Evolutionary conservation across 1,140 invertebrate species (phyloP).

Genomic region (Drosophila serrata): DNA sequence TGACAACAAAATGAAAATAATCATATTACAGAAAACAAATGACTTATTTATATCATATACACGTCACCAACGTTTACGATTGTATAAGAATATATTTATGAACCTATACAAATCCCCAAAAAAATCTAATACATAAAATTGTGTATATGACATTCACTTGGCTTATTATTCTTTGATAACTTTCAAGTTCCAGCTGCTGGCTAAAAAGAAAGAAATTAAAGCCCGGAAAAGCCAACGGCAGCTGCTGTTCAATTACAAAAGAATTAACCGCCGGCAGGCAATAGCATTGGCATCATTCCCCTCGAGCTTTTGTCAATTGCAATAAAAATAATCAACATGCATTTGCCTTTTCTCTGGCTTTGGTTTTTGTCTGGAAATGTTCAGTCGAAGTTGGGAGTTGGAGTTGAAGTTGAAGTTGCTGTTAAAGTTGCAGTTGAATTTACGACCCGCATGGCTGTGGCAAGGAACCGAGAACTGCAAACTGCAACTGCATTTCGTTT

Average conservation of each 20-base stretch:
- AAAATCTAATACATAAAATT: conserved; percentile 4
- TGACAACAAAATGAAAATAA: too few relatives aligned
- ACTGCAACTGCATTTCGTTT: conserved; percentile 29
- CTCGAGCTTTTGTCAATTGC: conserved; percentile 52
- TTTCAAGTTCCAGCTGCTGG: conserved; percentile 1
- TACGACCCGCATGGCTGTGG: conserved; percentile 65
- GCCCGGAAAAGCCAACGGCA: conserved; percentile 22
- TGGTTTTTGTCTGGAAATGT: conserved; percentile 24
- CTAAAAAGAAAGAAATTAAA: conserved; percentile 14
- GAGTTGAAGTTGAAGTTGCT: conserved; percentile 13
- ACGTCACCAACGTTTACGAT: not conserved
- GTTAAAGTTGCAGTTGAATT: conserved; percentile 45
- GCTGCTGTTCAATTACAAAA: conserved; percentile 51
- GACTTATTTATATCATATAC: not conserved
- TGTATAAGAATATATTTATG: not conserved
- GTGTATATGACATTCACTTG: not conserved
- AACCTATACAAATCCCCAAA: not conserved
- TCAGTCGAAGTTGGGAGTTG: conserved; percentile 12
- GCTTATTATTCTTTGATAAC: conserved; percentile 3
- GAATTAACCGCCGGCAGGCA: conserved; percentile 37
- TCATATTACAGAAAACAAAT: too few relatives aligned
- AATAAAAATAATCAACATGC: conserved; percentile 56
- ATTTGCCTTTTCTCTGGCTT: conserved; percentile 35
- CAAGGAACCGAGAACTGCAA: conserved; percentile 30
- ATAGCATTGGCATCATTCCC: conserved; percentile 45